Conservation (phyloP, 2,888 invertebrate species). For the Lacanobia oleracea region DNA sequence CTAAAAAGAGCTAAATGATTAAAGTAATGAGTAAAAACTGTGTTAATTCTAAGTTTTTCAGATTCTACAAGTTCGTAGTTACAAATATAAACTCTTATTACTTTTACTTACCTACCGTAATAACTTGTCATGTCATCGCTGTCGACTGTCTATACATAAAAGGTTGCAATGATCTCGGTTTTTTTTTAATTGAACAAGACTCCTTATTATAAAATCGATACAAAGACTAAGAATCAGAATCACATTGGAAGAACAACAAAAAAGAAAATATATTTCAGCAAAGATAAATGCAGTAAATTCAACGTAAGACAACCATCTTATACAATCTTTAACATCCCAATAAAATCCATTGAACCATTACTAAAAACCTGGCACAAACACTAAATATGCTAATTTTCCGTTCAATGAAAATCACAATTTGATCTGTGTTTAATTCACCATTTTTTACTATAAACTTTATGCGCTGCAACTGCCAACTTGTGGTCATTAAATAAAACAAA, state of each 20-base stretch:
- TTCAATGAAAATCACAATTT: slow-evolving; percentile 26
- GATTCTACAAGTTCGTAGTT: too few relatives aligned
- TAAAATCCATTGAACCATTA: slow-evolving; percentile 29
- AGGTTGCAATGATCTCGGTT: too few relatives aligned
- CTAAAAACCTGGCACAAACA: slow-evolving; percentile 2
- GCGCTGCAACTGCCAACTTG: slow-evolving; percentile 30
- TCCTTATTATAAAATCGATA: too few relatives aligned
- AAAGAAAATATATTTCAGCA: neutral
- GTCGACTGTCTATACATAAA: too few relatives aligned
- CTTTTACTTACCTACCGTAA: too few relatives aligned
- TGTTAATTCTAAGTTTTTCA: too few relatives aligned
- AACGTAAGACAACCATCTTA: neutral
- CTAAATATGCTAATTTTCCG: slow-evolving; percentile 18
- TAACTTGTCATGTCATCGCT: too few relatives aligned
- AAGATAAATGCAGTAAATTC: neutral
- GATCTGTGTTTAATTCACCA: slow-evolving; percentile 13
- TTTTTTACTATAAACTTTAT: slow-evolving; percentile 19
- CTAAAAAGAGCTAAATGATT: too few relatives aligned
- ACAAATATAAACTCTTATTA: too few relatives aligned
- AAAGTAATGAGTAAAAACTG: too few relatives aligned
- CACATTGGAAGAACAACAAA: neutral
- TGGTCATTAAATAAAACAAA: slow-evolving; percentile 7
- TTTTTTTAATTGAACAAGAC: too few relatives aligned
- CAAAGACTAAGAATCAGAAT: too few relatives aligned
- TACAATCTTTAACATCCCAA: slow-evolving; percentile 2